A percentile compares a stretch with the other conserved stretches of the same genome.
phyloP scores from a whole-genome alignment of 2,113 vertebrate species.

The Aspidoscelis tigris region DNA sequence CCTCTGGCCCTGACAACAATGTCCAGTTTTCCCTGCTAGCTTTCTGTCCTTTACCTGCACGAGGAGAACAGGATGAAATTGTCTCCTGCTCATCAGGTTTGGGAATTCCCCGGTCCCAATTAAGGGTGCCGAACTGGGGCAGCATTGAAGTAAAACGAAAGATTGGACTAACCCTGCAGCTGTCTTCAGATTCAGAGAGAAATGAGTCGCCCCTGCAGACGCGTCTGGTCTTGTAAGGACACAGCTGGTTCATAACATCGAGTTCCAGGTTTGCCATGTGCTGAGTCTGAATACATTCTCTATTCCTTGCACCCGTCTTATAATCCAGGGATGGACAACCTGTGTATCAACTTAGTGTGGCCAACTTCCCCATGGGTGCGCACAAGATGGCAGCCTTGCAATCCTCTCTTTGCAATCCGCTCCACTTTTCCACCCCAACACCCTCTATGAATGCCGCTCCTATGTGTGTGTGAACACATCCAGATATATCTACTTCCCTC shows the following conservation, averaged over 20 bases:
- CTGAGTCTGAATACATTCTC: too few species aligned
- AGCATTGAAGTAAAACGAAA: background rate
- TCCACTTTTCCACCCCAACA: too few species aligned
- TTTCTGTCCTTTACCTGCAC: constrained; percentile 34
- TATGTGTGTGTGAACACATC: background rate
- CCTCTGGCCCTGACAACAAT: background rate
- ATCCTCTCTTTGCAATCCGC: too few species aligned
- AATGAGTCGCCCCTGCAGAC: background rate
- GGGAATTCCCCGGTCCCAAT: background rate
- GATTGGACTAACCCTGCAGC: background rate
- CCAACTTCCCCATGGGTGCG: too few species aligned
- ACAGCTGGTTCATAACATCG: too few species aligned
- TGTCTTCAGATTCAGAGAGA: background rate
- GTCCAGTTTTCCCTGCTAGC: constrained; percentile 16
- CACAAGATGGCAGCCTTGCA: too few species aligned
- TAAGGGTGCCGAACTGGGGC: background rate
- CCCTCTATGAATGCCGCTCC: background rate
- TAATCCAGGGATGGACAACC: too few species aligned
- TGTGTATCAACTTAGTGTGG: too few species aligned
- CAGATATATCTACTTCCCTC: background rate
- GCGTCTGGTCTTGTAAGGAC: too few species aligned
- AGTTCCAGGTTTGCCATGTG: too few species aligned
- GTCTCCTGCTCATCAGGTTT: background rate
- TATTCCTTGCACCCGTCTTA: too few species aligned
- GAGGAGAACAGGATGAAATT: background rate